Evolutionary conservation across 2,888 invertebrate species (phyloP), one percentile per base, ranked within the genome.

Genomic region (Orgyia antiqua): DNA sequence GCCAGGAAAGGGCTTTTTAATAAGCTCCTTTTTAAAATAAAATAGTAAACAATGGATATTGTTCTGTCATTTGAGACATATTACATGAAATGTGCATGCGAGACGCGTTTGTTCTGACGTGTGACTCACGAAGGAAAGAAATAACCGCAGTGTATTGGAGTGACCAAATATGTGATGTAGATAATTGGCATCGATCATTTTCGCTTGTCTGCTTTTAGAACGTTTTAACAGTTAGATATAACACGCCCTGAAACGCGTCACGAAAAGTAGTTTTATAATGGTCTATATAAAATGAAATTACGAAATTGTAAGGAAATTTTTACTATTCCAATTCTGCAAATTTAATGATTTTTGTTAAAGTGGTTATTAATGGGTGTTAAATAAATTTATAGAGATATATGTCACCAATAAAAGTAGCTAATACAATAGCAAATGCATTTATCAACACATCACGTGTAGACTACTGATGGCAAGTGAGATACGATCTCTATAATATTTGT

Each of bases 401-500:
- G n/a, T n/a, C n/a, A n/a, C n/a, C n/a, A n/a, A n/a, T n/a, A n/a
- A n/a, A n/a, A n/a, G n/a, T n/a, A n/a, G n/a, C n/a, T n/a, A n/a
- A n/a, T n/a, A n/a, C n/a, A n/a, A n/a, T n/a, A n/a, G n/a, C n/a
- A n/a, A n/a, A n/a, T n/a, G n/a, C n/a, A 15, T 15, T 15, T 15
- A 15, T 15, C 15, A 15, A 6, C 6, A 15, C 4, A 15, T 4
- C 15, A 42, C 25, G 19, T 30, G 27, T 31, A 33, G 29, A 26
- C 36, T 38, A 30, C 23, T 27, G 26, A 27, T 21, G 28, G 19
- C 17, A 31, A 3, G 31, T 39, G 37, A 46, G 44, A 51, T 47
- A 50, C 37, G 49, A 50, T 51, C 54, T n/a, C 52, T 47, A 49
- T 58, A 53, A 6, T 58, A 52, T 63, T 56, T 61, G 49, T 56